These are phyloP conservation scores for Dolichomitus sp. DNA, from an alignment of 2,888 invertebrate species.

Conservation along the genomic window DNA sequence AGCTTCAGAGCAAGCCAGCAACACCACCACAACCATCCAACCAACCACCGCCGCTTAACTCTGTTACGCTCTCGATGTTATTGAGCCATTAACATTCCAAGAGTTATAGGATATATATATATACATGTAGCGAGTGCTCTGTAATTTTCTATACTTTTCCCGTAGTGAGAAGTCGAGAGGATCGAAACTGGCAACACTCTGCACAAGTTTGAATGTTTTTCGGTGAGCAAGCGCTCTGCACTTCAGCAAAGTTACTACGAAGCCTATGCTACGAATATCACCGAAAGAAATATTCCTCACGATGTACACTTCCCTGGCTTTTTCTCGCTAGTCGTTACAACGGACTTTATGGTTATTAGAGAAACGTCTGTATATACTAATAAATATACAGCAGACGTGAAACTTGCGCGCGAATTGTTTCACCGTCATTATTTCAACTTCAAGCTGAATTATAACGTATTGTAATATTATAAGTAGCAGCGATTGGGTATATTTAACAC, in stretches of 20 bases:
- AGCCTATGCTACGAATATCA: not conserved
- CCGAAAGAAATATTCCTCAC: not conserved
- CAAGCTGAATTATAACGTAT: not conserved
- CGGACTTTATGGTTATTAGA: slow-evolving; percentile 29
- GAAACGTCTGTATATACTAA: not conserved
- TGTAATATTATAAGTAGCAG: not conserved
- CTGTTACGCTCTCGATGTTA: slow-evolving; percentile 59
- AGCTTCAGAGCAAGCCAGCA: not conserved
- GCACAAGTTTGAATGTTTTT: not conserved
- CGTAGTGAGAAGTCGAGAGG: slow-evolving; percentile 55
- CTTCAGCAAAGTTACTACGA: not conserved
- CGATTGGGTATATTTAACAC: not conserved
- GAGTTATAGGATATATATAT: slow-evolving; percentile 56
- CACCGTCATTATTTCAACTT: slow-evolving; percentile 9
- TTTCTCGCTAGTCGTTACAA: not conserved
- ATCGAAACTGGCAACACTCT: slow-evolving; percentile 35
- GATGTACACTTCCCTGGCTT: slow-evolving; percentile 4
- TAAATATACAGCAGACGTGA: not conserved
- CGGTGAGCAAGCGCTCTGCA: not conserved
- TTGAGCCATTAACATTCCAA: slow-evolving; percentile 70
- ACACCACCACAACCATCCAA: not conserved
- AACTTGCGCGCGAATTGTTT: slow-evolving; percentile 18
- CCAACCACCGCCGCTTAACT: not conserved
- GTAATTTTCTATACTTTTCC: slow-evolving; percentile 64
- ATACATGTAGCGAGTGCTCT: slow-evolving; percentile 34